Evolutionary conservation across 2,113 vertebrate species (phyloP), one percentile per base, ranked within the genome.

Genomic region (Ochotona curzoniae): DNA sequence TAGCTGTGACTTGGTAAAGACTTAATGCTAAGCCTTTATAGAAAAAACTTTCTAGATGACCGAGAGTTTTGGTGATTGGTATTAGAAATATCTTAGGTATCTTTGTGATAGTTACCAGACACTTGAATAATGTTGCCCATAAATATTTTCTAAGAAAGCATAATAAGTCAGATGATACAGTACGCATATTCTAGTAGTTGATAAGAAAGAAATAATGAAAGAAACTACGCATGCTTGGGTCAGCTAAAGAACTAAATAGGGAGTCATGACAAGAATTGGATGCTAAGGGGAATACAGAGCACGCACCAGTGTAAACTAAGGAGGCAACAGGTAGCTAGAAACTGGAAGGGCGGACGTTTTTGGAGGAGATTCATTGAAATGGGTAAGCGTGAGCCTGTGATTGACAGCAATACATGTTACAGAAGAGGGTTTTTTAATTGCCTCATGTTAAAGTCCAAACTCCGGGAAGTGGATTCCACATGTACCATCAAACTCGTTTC

Each of bases 21-120:
- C 23, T 81, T 94, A 95, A 95, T 26, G 69, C 79, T 78, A 87
- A 83, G 17, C 26, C 69, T 5, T 74, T 90, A 85, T 51, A 92
- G 15, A 87, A 57, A 15, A 81, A 3, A 84, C 57, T 82, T 93
- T 94, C 35, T 89, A 84, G 76, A 90, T 66, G 64, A 32, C 91
- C 92, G 63, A 82, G 1, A 7, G 5, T 89, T 83, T 93, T 73
- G 76, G 23, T 87, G 47, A 71, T 76, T 8, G 1, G 38, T 28
- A 70, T 20, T 86, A 79, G 51, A 90, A 84, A 87, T 63, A 66
- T 66, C 44, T 90, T 82, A 93, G 30, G 32, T 73, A 10, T 83
- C 60, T 63, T 83, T 9, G 44, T 44, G n/a, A 11, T 15, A 61
- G 3, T 74, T 49, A 82, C 57, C 28, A 81, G 20, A n/a, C 66